phyloP scores from a whole-genome alignment of 1,140 invertebrate genomes.

The Calycopis cecrops region DNA sequence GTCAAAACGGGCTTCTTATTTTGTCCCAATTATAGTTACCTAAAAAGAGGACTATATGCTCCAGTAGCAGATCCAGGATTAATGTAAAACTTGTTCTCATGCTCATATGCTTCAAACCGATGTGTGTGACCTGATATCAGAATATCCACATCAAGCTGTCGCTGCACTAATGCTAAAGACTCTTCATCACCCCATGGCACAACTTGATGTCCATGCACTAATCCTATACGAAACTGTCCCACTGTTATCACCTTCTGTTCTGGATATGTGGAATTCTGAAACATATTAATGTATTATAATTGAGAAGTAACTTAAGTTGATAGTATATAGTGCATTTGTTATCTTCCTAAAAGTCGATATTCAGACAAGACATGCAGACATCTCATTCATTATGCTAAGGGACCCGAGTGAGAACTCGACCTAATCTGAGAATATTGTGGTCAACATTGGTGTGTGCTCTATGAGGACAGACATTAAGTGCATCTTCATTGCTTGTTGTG shows the following conservation, averaged over 20 bases:
- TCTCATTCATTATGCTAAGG: too few species aligned
- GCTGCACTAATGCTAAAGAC: slow-evolving; percentile 93
- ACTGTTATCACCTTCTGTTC: slow-evolving; percentile 99
- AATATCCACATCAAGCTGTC: slow-evolving; percentile 99
- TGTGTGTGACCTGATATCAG: slow-evolving; percentile 99
- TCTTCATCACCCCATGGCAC: slow-evolving; percentile 98
- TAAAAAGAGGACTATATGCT: slow-evolving; percentile 94
- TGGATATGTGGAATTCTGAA: slow-evolving; percentile 94
- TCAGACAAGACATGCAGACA: too few species aligned
- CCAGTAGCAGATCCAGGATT: slow-evolving; percentile 99
- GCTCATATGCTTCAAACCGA: slow-evolving; percentile 98
- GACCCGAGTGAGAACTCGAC: too few species aligned
- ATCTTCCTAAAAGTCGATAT: too few species aligned
- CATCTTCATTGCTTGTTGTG: too few species aligned
- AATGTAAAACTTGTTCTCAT: slow-evolving; percentile 99
- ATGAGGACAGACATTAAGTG: too few species aligned
- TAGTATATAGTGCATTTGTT: not conserved
- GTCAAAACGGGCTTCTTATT: too few species aligned
- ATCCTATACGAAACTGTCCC: slow-evolving; percentile 97
- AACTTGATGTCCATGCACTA: slow-evolving; percentile 98
- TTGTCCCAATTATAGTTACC: slow-evolving; percentile 81
- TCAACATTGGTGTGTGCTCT: too few species aligned
- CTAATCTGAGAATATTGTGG: too few species aligned
- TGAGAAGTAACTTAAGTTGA: too few species aligned
- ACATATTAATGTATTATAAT: slow-evolving; percentile 26